Evolutionary conservation across 2,888 invertebrate species (phyloP).

Genomic region (Tetragonula carbonaria): DNA sequence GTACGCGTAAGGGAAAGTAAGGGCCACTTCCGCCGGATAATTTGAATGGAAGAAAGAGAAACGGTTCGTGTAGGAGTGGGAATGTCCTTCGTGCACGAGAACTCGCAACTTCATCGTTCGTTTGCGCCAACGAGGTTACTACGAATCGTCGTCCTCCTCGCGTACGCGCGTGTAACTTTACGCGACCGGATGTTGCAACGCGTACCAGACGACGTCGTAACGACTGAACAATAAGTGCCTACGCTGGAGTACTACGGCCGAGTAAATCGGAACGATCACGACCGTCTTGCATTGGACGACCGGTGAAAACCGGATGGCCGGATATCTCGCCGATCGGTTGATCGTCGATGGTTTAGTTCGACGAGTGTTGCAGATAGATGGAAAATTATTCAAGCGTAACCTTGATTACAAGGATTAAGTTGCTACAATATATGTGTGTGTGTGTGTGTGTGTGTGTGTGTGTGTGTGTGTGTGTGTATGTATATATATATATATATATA

Average conservation of each 20-base stretch:
- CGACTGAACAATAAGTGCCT: conserved; percentile 53
- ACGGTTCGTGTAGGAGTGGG: conserved; percentile 60
- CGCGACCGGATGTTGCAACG: conserved; percentile 63
- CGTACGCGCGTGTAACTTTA: conserved; percentile 48
- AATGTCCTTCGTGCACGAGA: conserved; percentile 69
- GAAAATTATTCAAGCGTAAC: neutral
- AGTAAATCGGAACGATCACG: conserved; percentile 44
- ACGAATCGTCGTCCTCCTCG: conserved; percentile 35
- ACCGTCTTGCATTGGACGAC: neutral
- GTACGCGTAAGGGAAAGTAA: conserved; percentile 57
- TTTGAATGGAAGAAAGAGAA: conserved; percentile 53
- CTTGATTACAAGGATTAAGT: neutral
- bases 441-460: too few relatives aligned
- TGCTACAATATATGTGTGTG: too few relatives aligned
- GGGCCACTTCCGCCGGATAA: conserved; percentile 64
- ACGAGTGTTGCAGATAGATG: neutral
- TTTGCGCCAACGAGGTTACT: conserved; percentile 73
- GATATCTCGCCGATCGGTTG: conserved; percentile 10
- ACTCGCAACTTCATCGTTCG: conserved; percentile 62
- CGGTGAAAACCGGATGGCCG: conserved; percentile 25
- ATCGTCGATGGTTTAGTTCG: neutral
- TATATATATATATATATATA: neutral
- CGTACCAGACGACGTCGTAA: conserved; percentile 59
- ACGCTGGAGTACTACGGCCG: conserved; percentile 53
- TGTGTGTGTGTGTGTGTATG: too few relatives aligned